Percentiles rank a stretch among this genome's conserved stretches.
These are phyloP conservation scores for Lasaia peninsularis DNA, from an alignment of 1,140 invertebrate species.

Conservation along the genomic window DNA sequence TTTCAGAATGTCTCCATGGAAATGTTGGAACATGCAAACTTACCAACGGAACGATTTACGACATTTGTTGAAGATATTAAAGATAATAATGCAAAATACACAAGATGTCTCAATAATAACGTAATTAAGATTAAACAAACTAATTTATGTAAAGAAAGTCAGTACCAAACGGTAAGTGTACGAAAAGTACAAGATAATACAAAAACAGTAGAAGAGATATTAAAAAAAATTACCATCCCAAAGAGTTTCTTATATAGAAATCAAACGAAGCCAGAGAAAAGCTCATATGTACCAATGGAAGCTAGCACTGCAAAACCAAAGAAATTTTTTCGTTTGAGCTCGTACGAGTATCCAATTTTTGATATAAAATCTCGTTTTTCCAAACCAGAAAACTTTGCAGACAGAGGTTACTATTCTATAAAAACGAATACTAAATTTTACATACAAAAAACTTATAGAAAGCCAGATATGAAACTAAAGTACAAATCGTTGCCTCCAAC, in stretches of 20 bases:
- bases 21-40: constrained; percentile 56
- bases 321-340: constrained; percentile 56
- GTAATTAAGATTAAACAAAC: constrained; percentile 42
- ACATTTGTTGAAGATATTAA: constrained; percentile 55
- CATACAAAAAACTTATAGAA: constrained; percentile 42
- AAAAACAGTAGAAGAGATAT: constrained; percentile 51
- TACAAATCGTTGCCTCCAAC: constrained; percentile 49
- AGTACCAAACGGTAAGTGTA: constrained; percentile 60
- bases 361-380: constrained; percentile 45
- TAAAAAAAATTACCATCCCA: constrained; percentile 58
- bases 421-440: constrained; percentile 48
- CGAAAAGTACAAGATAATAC: constrained; percentile 42
- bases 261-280: constrained; percentile 44
- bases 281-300: constrained; percentile 70
- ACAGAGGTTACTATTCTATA: constrained; percentile 62
- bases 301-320: constrained; percentile 38
- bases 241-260: constrained; percentile 73
- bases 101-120: constrained; percentile 28
- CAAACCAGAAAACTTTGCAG: constrained; percentile 42
- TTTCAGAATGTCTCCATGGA: constrained; percentile 64
- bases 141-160: constrained; percentile 41
- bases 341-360: constrained; percentile 60
- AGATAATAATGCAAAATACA: constrained; percentile 50
- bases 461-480: constrained; percentile 44
- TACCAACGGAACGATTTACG: constrained; percentile 59